These are phyloP conservation scores for Synanthedon tipuliformis DNA, from an alignment of 2,888 invertebrate genomes.

Conservation along the genomic window DNA sequence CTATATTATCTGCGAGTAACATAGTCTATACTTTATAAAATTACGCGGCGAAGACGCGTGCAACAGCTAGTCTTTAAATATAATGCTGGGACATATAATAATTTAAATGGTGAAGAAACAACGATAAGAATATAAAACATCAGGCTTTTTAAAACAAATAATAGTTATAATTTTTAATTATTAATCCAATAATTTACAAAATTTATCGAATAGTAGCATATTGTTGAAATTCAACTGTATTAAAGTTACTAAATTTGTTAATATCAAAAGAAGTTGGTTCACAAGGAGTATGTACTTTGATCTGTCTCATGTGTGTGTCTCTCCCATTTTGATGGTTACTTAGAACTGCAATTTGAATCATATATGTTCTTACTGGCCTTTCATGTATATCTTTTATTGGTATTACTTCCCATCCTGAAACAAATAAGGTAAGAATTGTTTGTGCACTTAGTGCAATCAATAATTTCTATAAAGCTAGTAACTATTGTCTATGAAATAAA, in stretches of 20 bases:
- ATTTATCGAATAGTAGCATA: slow-evolving; percentile 82
- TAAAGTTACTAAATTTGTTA: slow-evolving; percentile 81
- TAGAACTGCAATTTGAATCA: slow-evolving; percentile 95
- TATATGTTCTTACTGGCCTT: slow-evolving; percentile 91
- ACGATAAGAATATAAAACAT: no score
- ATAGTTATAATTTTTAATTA: slow-evolving; percentile 3
- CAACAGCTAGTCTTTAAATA: no score
- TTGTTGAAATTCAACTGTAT: slow-evolving; percentile 84
- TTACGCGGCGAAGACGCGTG: no score
- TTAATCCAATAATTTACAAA: slow-evolving; percentile 1
- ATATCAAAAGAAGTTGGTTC: slow-evolving; percentile 75
- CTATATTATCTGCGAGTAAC: no score
- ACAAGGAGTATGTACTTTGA: slow-evolving; percentile 92
- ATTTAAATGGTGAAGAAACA: no score
- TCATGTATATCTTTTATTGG: slow-evolving; percentile 90
- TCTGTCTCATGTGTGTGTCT: slow-evolving; percentile 97
- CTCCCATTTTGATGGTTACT: slow-evolving; percentile 99
- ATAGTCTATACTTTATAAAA: no score
- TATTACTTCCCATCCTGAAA: slow-evolving; percentile 92
- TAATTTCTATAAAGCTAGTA: no score
- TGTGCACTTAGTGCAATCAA: no score
- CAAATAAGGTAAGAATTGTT: background rate
- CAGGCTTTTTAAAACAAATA: background rate
- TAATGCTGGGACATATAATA: no score
- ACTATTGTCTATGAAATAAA: no score